Percentiles rank a stretch among this genome's conserved stretches.
phyloP scores from a whole-genome alignment of 2,797 vertebrate species.

The Hydrocynus forskahlii region DNA sequence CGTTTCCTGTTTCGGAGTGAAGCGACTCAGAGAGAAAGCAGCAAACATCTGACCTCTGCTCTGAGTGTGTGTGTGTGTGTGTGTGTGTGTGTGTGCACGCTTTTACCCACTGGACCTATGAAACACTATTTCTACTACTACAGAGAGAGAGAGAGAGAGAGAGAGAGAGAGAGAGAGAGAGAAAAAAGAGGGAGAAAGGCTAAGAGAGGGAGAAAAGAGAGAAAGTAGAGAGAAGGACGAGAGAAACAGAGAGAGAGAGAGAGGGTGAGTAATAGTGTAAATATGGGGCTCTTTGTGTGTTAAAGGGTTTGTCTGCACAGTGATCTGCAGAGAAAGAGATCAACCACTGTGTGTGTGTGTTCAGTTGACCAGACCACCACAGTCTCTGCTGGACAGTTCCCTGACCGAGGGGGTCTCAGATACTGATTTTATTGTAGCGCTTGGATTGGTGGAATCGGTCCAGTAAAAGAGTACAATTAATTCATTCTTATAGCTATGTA shows the following conservation, averaged over 20 bases:
- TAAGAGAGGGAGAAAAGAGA: neutral
- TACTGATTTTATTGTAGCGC: too few relatives aligned
- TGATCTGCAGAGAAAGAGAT: neutral
- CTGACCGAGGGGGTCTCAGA: too few relatives aligned
- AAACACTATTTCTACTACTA: too few relatives aligned
- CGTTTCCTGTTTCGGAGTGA: conserved; percentile 67
- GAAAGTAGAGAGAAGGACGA: neutral
- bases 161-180: neutral
- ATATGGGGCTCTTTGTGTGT: neutral
- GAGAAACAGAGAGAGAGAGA: neutral
- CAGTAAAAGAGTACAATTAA: too few relatives aligned
- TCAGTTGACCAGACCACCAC: too few relatives aligned
- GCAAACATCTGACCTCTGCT: conserved; percentile 36
- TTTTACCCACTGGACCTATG: too few relatives aligned
- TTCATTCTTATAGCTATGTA: too few relatives aligned
- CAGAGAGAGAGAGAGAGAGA: conserved; percentile 30
- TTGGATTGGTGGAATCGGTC: too few relatives aligned
- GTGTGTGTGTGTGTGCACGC: too few relatives aligned
- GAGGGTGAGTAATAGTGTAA: neutral
- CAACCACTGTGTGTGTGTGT: neutral
- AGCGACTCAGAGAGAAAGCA: conserved; percentile 52
- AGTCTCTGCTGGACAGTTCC: too few relatives aligned
- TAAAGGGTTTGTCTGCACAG: neutral
- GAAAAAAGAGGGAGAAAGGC: neutral
- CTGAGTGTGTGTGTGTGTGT: neutral